Conservation (phyloP, 2,797 vertebrate species). For the Buphagus erythrorhynchus region DNA sequence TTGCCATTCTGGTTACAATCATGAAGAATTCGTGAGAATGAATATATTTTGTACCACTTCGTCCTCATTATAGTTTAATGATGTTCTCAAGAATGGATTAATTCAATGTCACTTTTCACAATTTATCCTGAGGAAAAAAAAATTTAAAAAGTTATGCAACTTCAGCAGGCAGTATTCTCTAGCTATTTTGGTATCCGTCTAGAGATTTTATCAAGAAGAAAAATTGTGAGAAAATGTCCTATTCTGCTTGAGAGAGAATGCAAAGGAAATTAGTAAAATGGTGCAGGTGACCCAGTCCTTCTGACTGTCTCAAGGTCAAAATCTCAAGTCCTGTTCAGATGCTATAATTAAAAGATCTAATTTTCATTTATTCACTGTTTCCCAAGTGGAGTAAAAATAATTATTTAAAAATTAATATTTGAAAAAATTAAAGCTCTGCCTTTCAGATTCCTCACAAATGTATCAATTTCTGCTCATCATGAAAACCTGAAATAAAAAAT, state of each 20-base stretch:
- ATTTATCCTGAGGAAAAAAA: constrained; percentile 64
- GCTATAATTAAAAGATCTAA: neutral
- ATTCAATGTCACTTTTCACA: constrained; percentile 69
- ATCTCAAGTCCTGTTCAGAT: neutral
- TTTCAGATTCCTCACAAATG: neutral
- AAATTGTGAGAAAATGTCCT: constrained; percentile 24
- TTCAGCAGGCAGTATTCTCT: neutral
- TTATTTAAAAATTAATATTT: neutral
- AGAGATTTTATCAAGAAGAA: constrained; percentile 19
- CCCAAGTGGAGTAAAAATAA: neutral
- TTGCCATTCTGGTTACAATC: constrained; percentile 74
- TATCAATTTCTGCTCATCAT: neutral
- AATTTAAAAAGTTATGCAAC: constrained; percentile 56
- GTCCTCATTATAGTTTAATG: constrained; percentile 73
- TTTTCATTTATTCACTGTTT: constrained; percentile 7
- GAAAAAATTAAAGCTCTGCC: neutral
- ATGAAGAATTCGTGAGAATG: constrained; percentile 69
- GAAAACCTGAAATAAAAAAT: neutral
- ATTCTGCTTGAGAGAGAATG: constrained; percentile 1
- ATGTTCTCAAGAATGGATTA: constrained; percentile 73
- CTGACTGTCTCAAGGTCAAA: neutral
- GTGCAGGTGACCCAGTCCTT: neutral
- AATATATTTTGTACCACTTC: constrained; percentile 76
- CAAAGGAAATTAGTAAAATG: neutral
- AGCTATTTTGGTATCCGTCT: neutral